Base-by-base conservation (phyloP, 2,888 invertebrate genomes). In the Cheilosia vulpina region DNA sequence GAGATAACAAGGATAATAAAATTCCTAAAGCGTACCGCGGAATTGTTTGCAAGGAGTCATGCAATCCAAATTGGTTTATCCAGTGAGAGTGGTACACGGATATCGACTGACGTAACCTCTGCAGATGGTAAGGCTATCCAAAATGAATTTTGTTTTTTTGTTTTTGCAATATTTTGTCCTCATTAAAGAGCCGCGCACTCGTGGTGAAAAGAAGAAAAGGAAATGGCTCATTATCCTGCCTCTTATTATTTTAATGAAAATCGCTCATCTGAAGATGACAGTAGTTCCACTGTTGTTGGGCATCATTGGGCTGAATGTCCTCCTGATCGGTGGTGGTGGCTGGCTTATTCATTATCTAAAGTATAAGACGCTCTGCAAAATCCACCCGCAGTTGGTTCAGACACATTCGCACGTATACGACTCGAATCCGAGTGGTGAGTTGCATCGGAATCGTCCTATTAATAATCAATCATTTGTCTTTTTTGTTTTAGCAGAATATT, bases 271-370 rank as follows among this genome's bases (percentile, higher is more conserved):
- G 11, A 92, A 92, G 79, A 90, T 91, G 90, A 90, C 90, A 0
- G 43, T 90, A 9, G 90, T 92, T 1, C 88, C 90, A 4, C 71
- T 92, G 79, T 83, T 91, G n/a, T 47, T 92, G 38, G 90, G 89
- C 11, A 90, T 91, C 6, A 77, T 91, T 31, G 91, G 90, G 57
- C 77, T 92, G 75, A 92, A 92, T 84, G 89, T 91, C 15, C 73
- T 92, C 15, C 69, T 91, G 19, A 88, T 92, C 9, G 90, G 90
- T 62, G 92, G 91, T 17, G 88, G 89, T 2, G 91, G 89, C 60
- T 91, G 91, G 90, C 88, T 92, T 1, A 90, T 92, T 73, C 90
- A 92, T 87, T 91, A 92, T 79, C 87, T 92, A 1, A 91, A 92
- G 77, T 90, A 89, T 69, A 92, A 91, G 85, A 92, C 92, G 1